phyloP scores from a whole-genome alignment of 2,888 invertebrate genomes.

The Stegana nigrithorax region DNA sequence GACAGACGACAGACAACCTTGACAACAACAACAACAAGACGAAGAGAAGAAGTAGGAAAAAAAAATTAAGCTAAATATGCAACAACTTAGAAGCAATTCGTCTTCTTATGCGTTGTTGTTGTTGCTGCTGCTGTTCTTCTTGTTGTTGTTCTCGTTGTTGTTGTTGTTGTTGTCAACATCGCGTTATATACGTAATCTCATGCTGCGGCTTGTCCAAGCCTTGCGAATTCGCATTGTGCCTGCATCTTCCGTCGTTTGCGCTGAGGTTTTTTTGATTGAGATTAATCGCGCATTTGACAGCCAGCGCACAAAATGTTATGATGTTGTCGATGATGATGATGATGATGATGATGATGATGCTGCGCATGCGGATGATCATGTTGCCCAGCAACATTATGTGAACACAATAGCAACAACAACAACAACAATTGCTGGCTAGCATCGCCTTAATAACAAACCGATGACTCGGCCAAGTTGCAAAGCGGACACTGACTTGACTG shows the following conservation, averaged over 20 bases:
- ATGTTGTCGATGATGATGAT: background rate
- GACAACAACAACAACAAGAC: no score
- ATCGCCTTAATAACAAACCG: background rate
- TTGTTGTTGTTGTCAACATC: slow-evolving; percentile 21
- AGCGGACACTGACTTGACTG: slow-evolving; percentile 1
- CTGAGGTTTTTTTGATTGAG: slow-evolving; percentile 52
- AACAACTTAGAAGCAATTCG: slow-evolving; percentile 27
- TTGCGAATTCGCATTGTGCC: no score
- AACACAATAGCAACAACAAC: background rate
- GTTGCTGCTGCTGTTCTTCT: background rate
- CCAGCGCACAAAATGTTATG: slow-evolving; percentile 26
- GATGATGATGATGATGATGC: background rate
- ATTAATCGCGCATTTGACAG: slow-evolving; percentile 64
- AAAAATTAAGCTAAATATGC: no score
- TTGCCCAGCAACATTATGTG: background rate
- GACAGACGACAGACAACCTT: no score
- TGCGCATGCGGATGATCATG: background rate
- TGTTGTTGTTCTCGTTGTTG: background rate
- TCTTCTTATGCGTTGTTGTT: slow-evolving; percentile 17
- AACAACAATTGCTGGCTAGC: background rate
- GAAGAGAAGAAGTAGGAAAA: no score
- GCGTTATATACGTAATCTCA: no score
- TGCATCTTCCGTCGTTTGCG: no score
- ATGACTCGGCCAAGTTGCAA: no score
- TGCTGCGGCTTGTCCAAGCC: no score